Evolutionary conservation across 2,113 vertebrate genomes (phyloP), one percentile per base, ranked within the genome.

Genomic region (Misgurnus mizolepis): DNA sequence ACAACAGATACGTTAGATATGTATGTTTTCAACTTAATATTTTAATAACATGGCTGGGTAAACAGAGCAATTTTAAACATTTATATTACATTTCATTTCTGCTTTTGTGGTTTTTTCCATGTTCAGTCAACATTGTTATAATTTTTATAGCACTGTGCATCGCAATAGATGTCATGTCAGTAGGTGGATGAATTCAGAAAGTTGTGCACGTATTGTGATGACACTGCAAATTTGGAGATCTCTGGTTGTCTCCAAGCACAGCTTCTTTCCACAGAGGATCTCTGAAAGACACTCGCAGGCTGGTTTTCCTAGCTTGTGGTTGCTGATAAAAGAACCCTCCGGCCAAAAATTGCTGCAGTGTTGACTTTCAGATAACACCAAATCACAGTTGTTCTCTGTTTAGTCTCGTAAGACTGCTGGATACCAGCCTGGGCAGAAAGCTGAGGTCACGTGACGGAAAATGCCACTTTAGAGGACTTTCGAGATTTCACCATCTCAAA

Each of bases 301-400:
- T 68, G 62, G 14, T 45, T 43, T 82, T 56, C n/a, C 43, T 82
- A 39, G 11, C 67, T 64, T 27, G 62, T 71, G 12, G 66, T 45
- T 53, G 58, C 49, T 74, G 41, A 67, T 69, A 73, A 73, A 73
- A 73, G 17, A 61, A 22, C 53, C 40, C 55, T 6, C 22, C 34
- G 47, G 72, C 72, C 43, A 3, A 64, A 75, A 75, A 75, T 62
- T 75, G 72, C 43, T 75, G 56, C 58, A 12, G 58, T 64, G 60
- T 64, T 75, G 22, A 45, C 72, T 64, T 64, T 39, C 12, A 64
- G 72, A 75, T 75, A 75, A 47, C 58, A 62, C 56, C 58, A 75
- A 75, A 75, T 75, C 72, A 62, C 55, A 73, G 4, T 22, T 60
- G 6, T 43, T 10, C n/a, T 10, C 58, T 62, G 58, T 75, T 64